Percentiles rank a stretch among this genome's conserved stretches.
Conservation (phyloP, 2,113 vertebrate species). For the Ictidomys tridecemlineatus region DNA sequence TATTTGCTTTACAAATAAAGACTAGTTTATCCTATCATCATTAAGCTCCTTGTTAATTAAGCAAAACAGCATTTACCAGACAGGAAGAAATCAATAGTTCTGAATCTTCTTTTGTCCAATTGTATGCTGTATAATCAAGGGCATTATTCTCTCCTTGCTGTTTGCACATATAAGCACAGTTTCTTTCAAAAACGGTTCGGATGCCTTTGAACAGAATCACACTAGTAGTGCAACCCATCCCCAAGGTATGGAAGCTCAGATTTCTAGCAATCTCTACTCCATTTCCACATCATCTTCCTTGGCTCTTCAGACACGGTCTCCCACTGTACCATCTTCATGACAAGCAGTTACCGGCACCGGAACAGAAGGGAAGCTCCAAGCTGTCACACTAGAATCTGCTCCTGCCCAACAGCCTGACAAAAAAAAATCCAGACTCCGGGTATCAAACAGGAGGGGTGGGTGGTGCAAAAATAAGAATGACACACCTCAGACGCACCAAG, state of each 20-base stretch:
- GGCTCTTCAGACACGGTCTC: slow-evolving; percentile 81
- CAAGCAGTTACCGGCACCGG: slow-evolving; percentile 77
- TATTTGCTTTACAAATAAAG: slow-evolving; percentile 58
- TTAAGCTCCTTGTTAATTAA: slow-evolving; percentile 81
- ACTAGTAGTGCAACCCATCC: slow-evolving; percentile 98
- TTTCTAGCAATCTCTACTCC: slow-evolving; percentile 87
- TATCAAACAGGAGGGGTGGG: slow-evolving; percentile 83
- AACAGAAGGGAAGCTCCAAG: slow-evolving; percentile 82
- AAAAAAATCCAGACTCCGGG: slow-evolving; percentile 83
- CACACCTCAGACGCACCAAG: slow-evolving; percentile 80
- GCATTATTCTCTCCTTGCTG: slow-evolving; percentile 92
- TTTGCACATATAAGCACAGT: slow-evolving; percentile 96
- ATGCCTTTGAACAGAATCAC: slow-evolving; percentile 95
- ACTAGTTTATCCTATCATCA: slow-evolving; percentile 66
- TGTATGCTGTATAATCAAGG: slow-evolving; percentile 91
- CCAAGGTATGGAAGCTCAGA: slow-evolving; percentile 88
- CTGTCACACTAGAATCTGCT: slow-evolving; percentile 83
- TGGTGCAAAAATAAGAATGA: slow-evolving; percentile 82
- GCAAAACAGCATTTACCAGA: slow-evolving; percentile 90
- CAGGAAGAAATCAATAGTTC: slow-evolving; percentile 89
- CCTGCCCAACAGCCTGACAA: slow-evolving; percentile 84
- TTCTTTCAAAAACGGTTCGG: slow-evolving; percentile 95
- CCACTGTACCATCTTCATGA: slow-evolving; percentile 84
- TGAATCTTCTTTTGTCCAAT: slow-evolving; percentile 93
- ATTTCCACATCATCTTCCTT: slow-evolving; percentile 85